Conservation (phyloP, 1,140 invertebrate species). For the Rhynchophorus ferrugineus region DNA sequence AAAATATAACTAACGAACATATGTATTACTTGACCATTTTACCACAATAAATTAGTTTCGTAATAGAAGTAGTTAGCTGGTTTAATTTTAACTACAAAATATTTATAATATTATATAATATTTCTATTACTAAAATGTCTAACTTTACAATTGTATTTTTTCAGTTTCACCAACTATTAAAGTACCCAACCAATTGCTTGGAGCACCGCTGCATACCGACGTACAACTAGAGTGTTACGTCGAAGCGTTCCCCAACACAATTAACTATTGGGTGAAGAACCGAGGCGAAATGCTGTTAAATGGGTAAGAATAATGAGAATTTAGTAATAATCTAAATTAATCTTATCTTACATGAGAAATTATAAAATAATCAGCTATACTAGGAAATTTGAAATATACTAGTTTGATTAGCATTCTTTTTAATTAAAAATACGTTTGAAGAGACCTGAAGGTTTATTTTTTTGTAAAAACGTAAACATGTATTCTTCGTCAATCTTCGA, state of each 20-base stretch:
- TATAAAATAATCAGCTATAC: not conserved
- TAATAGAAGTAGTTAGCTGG: no score
- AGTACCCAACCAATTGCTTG: conserved; percentile 74
- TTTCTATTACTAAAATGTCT: not conserved
- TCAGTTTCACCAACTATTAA: conserved; percentile 74
- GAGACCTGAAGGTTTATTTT: no score
- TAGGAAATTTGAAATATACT: no score
- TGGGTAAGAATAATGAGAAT: conserved; percentile 51
- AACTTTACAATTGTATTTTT: conserved; percentile 1
- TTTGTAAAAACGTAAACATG: no score
- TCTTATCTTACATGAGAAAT: not conserved
- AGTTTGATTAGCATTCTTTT: no score
- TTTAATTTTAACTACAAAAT: no score
- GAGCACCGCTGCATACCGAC: conserved; percentile 69
- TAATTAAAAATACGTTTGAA: no score
- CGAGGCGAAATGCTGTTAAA: conserved; percentile 69
- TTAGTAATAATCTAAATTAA: not conserved
- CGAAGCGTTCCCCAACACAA: conserved; percentile 74
- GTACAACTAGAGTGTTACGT: conserved; percentile 75
- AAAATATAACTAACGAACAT: no score
- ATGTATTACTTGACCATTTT: no score
- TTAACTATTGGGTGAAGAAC: conserved; percentile 78
- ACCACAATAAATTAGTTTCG: no score
- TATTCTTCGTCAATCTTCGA: no score
- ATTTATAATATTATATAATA: no score